These are phyloP conservation scores for Baronia brevicornis DNA, from an alignment of 2,888 invertebrate genomes.

Conservation along the genomic window DNA sequence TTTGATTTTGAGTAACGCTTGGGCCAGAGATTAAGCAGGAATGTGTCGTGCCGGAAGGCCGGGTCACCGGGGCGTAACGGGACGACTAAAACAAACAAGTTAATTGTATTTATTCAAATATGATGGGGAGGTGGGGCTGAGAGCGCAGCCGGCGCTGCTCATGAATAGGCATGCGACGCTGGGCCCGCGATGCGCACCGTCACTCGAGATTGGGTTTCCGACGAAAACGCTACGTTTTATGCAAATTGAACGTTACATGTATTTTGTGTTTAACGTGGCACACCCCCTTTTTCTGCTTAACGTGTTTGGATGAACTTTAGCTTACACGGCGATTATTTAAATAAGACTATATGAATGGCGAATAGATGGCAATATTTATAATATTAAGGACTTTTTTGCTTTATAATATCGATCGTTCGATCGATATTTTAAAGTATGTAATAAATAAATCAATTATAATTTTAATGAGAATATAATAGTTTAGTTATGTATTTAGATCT, in stretches of 20 bases:
- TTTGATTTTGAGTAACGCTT: not conserved
- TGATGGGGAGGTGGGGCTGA: constrained; percentile 41
- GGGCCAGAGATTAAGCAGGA: constrained; percentile 21
- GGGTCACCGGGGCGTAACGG: constrained; percentile 46
- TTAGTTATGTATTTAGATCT: no score
- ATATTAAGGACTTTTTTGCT: no score
- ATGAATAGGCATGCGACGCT: constrained; percentile 62
- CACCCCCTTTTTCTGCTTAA: constrained; percentile 11
- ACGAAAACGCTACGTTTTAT: constrained; percentile 22
- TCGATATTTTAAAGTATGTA: no score
- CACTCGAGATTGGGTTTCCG: constrained; percentile 30
- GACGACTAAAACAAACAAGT: constrained; percentile 72
- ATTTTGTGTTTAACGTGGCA: no score
- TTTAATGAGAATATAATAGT: no score
- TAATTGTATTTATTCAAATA: constrained; percentile 76
- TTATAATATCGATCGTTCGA: no score
- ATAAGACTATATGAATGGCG: no score
- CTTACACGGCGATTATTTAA: not conserved
- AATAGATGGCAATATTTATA: no score
- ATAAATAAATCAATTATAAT: no score
- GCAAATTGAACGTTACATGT: constrained; percentile 22
- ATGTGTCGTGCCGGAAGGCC: constrained; percentile 46
- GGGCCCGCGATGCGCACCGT: constrained; percentile 57
- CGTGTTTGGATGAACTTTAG: not conserved
- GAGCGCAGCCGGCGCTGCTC: constrained; percentile 53